Percentiles rank a stretch among this genome's conserved stretches.
These are phyloP conservation scores for Colossoma macropomum DNA, from an alignment of 2,113 vertebrate genomes.

Conservation along the genomic window DNA sequence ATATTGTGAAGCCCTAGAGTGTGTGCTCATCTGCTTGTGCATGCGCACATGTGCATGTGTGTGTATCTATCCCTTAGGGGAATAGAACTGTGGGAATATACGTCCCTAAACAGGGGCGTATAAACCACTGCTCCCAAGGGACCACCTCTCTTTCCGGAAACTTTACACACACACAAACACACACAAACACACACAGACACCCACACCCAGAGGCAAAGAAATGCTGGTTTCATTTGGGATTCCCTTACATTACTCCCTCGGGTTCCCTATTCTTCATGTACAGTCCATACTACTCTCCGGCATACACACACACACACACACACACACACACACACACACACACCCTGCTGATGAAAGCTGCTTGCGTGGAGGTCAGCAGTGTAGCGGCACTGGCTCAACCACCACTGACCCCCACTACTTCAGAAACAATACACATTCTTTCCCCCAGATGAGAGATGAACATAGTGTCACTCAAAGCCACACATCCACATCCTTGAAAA, in stretches of 20 bases:
- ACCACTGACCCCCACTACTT: neutral
- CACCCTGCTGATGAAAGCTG: neutral
- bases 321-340: conserved; percentile 27
- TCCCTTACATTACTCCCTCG: neutral
- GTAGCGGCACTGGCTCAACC: conserved; percentile 12
- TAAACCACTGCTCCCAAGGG: conserved; percentile 61
- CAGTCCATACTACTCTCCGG: neutral
- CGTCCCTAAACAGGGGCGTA: conserved; percentile 48
- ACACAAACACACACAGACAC: conserved; percentile 40
- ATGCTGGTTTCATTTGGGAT: conserved; percentile 17
- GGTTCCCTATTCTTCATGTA: neutral
- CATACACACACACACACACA: neutral
- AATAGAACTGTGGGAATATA: conserved; percentile 65
- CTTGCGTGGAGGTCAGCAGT: neutral
- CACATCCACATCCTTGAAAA: conserved; percentile 26
- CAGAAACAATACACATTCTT: conserved; percentile 18
- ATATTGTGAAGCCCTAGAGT: neutral
- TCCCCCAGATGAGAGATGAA: conserved; percentile 35
- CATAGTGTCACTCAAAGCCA: conserved; percentile 29
- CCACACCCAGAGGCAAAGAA: conserved; percentile 31
- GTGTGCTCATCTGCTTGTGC: conserved; percentile 43
- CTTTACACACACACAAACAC: conserved; percentile 46
- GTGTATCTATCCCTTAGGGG: conserved; percentile 53
- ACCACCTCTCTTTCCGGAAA: conserved; percentile 56
- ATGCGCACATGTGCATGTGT: conserved; percentile 50